A percentile compares a stretch with the other conserved stretches of the same genome.
Evolutionary conservation across 2,797 vertebrate species (phyloP).

Genomic region (Crypturellus tataupa): DNA sequence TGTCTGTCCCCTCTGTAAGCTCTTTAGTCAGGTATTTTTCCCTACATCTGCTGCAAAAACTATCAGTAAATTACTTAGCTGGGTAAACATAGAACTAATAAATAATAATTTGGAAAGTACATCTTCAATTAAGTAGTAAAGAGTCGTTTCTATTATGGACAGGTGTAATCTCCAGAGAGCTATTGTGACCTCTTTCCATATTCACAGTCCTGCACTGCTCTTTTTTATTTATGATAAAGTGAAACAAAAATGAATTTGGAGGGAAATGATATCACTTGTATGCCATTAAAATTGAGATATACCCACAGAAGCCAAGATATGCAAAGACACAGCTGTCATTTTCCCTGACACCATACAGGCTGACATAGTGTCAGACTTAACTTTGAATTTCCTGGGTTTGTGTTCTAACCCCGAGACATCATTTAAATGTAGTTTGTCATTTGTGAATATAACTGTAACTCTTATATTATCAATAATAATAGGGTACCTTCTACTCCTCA

Average conservation of each 20-base stretch:
- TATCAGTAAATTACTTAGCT: not conserved
- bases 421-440: conserved; percentile 73
- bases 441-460: conserved; percentile 77
- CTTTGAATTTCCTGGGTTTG: conserved; percentile 69
- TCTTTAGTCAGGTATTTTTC: not conserved
- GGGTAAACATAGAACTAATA: not conserved
- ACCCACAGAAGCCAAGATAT: conserved; percentile 61
- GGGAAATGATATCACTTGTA: conserved; percentile 3
- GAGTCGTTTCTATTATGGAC: not conserved
- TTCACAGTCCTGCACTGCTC: not conserved
- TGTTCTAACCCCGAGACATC: conserved; percentile 72
- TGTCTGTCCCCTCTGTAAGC: not conserved
- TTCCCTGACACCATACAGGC: conserved; percentile 64
- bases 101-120: conserved; percentile 10
- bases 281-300: conserved; percentile 69
- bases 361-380: conserved; percentile 70
- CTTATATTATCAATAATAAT: conserved; percentile 81
- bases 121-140: not conserved
- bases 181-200: not conserved
- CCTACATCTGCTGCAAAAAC: not conserved
- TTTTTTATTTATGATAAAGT: conserved; percentile 39
- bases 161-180: not conserved
- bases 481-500: conserved; percentile 74
- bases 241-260: conserved; percentile 45
- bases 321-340: conserved; percentile 64